These are phyloP conservation scores for Catotricha subobsoleta DNA, from an alignment of 2,888 invertebrate species.

Conservation along the genomic window DNA sequence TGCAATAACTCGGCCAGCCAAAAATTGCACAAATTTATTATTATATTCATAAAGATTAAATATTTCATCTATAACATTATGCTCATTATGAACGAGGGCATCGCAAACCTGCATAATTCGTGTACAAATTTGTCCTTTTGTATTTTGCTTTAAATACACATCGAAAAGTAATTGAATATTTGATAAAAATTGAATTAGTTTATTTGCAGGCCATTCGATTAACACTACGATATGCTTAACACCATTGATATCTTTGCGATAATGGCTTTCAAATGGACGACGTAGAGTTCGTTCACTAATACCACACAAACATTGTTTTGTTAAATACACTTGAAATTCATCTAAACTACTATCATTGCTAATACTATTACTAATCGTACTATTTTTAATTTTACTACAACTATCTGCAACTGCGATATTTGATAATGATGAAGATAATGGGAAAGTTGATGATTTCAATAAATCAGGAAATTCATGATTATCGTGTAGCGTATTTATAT, in stretches of 20 bases:
- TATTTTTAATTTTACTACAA: neutral
- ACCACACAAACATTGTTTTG: slow-evolving; percentile 62
- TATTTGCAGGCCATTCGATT: slow-evolving; percentile 45
- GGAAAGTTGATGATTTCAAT: neutral
- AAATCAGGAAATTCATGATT: slow-evolving; percentile 2
- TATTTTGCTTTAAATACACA: slow-evolving; percentile 67
- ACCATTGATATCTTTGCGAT: slow-evolving; percentile 31
- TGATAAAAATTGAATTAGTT: slow-evolving; percentile 59
- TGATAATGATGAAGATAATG: neutral
- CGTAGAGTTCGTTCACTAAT: slow-evolving; percentile 50
- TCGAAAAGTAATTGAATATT: slow-evolving; percentile 70
- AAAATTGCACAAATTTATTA: slow-evolving; percentile 64
- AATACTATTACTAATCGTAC: slow-evolving; percentile 1
- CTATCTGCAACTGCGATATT: neutral
- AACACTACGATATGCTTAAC: slow-evolving; percentile 34
- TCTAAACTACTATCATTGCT: slow-evolving; percentile 3
- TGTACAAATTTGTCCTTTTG: slow-evolving; percentile 63
- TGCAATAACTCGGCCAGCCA: slow-evolving; percentile 61
- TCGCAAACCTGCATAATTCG: slow-evolving; percentile 65
- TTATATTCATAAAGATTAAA: slow-evolving; percentile 52
- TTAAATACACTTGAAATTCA: slow-evolving; percentile 31
- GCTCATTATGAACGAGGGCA: slow-evolving; percentile 59
- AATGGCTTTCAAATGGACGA: slow-evolving; percentile 50
- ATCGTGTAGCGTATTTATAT: no score
- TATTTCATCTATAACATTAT: slow-evolving; percentile 68